Conservation (phyloP, 2,113 vertebrate species). For the Mixornis gularis region DNA sequence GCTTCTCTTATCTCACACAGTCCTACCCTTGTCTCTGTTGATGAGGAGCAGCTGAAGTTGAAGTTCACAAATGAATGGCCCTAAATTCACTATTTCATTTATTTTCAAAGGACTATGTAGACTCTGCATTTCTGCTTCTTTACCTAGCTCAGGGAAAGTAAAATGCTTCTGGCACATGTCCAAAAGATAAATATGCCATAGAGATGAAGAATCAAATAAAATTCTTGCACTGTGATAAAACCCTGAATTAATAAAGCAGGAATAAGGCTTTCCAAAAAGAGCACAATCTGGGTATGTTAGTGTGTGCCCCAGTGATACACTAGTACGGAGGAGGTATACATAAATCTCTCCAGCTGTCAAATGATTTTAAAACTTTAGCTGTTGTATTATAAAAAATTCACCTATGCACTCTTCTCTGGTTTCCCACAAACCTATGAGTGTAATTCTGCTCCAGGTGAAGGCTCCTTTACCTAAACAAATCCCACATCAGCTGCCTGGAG, state of each 20-base stretch:
- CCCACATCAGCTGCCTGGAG: neutral
- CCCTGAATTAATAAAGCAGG: neutral
- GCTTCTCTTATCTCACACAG: neutral
- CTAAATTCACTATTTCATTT: neutral
- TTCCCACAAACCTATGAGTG: neutral
- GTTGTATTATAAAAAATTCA: neutral
- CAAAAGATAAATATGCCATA: neutral
- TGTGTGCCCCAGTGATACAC: neutral
- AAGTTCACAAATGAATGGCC: neutral
- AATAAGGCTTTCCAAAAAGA: neutral
- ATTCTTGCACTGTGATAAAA: neutral
- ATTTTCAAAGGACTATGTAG: neutral
- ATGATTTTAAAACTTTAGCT: neutral
- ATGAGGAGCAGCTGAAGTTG: neutral
- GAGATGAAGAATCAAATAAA: neutral
- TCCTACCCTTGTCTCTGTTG: neutral
- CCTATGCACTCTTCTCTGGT: rapidly evolving
- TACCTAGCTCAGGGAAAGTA: neutral
- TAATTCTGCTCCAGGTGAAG: neutral
- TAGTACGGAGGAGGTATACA: neutral
- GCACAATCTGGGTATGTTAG: neutral
- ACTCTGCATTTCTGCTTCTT: neutral
- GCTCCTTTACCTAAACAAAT: neutral
- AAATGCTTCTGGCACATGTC: neutral
- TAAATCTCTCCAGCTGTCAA: neutral